phyloP scores from a whole-genome alignment of 2,888 invertebrate species.

The Drosophila lutescens region DNA sequence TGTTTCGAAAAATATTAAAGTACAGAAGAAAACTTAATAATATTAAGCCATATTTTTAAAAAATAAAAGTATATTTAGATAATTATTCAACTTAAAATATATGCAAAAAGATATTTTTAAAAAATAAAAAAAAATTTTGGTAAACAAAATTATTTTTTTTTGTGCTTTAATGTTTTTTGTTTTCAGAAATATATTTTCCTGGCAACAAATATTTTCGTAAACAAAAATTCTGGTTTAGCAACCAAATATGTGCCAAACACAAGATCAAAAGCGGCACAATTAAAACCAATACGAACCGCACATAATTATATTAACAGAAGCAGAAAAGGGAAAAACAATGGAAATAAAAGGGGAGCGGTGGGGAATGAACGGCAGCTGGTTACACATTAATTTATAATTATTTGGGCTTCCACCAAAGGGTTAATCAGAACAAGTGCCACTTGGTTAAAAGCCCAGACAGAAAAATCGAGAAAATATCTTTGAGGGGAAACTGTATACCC shows the following conservation, averaged over 20 bases:
- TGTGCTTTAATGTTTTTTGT: too few species aligned
- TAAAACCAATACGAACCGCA: slow-evolving; percentile 53
- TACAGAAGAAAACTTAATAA: too few species aligned
- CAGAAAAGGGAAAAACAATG: slow-evolving; percentile 34
- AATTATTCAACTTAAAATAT: too few species aligned
- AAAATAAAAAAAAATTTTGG: too few species aligned
- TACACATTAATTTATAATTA: slow-evolving; percentile 61
- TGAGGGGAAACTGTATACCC: background rate
- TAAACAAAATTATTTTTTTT: too few species aligned
- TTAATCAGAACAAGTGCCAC: slow-evolving; percentile 60
- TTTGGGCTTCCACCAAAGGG: slow-evolving; percentile 58
- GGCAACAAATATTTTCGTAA: slow-evolving; percentile 22
- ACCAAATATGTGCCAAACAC: slow-evolving; percentile 16
- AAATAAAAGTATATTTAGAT: too few species aligned
- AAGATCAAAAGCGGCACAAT: slow-evolving; percentile 66
- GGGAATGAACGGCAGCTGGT: slow-evolving; percentile 37
- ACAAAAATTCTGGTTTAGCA: slow-evolving; percentile 18
- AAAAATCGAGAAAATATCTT: background rate
- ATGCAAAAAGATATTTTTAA: too few species aligned
- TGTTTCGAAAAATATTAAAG: too few species aligned
- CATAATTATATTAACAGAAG: slow-evolving; percentile 52
- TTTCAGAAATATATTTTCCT: background rate
- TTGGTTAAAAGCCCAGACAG: slow-evolving; percentile 24
- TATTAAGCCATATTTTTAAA: too few species aligned
- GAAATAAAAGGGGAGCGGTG: slow-evolving; percentile 3